Evolutionary conservation across 2,797 vertebrate species (phyloP).

Genomic region (Brachyalestes nurse): DNA sequence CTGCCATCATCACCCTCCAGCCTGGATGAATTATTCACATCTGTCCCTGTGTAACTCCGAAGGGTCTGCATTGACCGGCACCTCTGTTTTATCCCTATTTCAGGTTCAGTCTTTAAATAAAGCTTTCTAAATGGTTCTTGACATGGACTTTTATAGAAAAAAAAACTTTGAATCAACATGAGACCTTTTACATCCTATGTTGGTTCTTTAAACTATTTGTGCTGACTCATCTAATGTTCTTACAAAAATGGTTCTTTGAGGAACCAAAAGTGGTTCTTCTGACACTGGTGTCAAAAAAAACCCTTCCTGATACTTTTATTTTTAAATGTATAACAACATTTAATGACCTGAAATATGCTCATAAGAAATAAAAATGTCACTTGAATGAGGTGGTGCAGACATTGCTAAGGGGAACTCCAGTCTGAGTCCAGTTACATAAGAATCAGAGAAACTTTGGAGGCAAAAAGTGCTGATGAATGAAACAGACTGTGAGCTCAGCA

Average conservation of each 20-base stretch:
- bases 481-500: slow-evolving; percentile 41
- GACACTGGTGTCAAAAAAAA: neutral
- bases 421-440: slow-evolving; percentile 38
- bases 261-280: neutral
- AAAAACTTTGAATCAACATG: neutral
- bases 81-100: neutral
- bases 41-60: slow-evolving; percentile 28
- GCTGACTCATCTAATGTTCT: no score
- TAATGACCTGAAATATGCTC: slow-evolving; percentile 28
- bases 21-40: slow-evolving; percentile 66
- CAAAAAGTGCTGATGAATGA: slow-evolving; percentile 51
- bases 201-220: no score
- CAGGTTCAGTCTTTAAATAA: neutral
- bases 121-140: neutral
- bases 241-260: neutral
- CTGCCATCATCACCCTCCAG: slow-evolving; percentile 56
- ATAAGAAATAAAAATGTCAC: slow-evolving; percentile 34
- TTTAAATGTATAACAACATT: neutral
- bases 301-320: neutral
- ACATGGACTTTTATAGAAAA: neutral
- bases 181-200: neutral
- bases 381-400: slow-evolving; percentile 2
- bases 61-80: slow-evolving; percentile 30
- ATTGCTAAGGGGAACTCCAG: slow-evolving; percentile 17
- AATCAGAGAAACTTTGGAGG: slow-evolving; percentile 8